A percentile compares a stretch with the other conserved stretches of the same genome.
These are phyloP conservation scores for Caenorhabditis angaria DNA, from an alignment of 2,888 invertebrate species.

Conservation along the genomic window DNA sequence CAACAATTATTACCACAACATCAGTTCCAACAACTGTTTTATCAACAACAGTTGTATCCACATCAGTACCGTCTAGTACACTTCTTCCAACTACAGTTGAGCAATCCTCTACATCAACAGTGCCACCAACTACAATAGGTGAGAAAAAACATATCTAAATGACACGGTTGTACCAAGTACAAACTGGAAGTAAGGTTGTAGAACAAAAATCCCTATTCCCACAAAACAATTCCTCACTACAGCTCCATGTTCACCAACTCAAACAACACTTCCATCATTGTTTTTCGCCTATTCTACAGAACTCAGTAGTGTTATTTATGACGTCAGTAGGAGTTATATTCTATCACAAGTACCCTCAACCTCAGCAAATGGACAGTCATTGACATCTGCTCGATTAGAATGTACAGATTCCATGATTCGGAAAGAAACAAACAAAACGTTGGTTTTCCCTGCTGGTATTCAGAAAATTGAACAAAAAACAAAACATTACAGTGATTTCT, in stretches of 20 bases:
- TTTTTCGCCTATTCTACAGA: slow-evolving; percentile 30
- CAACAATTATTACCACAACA: neutral
- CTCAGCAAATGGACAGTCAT: neutral
- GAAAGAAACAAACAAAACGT: neutral
- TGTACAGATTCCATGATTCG: neutral
- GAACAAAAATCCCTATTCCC: neutral
- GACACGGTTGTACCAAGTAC: too few relatives aligned
- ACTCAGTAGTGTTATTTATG: slow-evolving; percentile 8
- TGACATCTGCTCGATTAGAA: neutral
- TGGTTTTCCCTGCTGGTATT: too few relatives aligned
- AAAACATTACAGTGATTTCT: slow-evolving; percentile 11
- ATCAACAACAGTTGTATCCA: neutral
- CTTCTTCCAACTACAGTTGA: neutral
- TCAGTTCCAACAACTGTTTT: neutral
- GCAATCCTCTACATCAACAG: neutral
- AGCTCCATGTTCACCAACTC: neutral
- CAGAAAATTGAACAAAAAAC: too few relatives aligned
- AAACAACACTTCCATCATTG: slow-evolving; percentile 1
- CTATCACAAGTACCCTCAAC: neutral
- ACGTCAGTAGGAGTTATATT: neutral
- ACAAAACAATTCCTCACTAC: neutral
- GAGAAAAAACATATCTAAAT: neutral
- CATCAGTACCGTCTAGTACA: neutral
- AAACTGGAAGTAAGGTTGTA: too few relatives aligned
- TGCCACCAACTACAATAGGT: neutral